Conservation (phyloP, 2,113 vertebrate species). For the Urocolius indicus region DNA sequence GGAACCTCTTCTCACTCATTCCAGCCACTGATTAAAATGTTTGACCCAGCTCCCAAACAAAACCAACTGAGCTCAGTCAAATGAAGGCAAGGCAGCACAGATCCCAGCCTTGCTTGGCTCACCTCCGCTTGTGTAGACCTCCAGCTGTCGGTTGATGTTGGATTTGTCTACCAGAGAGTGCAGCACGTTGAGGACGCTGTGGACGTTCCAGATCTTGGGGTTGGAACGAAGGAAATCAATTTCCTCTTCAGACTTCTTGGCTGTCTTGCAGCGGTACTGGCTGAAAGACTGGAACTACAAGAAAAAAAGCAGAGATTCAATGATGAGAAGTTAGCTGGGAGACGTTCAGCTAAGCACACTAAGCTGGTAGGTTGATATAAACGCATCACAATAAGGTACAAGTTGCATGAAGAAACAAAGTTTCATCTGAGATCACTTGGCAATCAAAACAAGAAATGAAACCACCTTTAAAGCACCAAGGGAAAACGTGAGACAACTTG, state of each 20-base stretch:
- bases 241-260: constrained; percentile 96
- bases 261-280: constrained; percentile 97
- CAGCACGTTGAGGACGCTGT: constrained; percentile 97
- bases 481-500: neutral
- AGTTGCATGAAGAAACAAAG: neutral
- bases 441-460: neutral
- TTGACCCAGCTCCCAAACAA: neutral
- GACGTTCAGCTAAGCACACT: neutral
- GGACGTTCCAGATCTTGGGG: constrained; percentile 99
- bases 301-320: neutral
- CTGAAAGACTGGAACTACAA: constrained; percentile 97
- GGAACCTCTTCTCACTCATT: neutral
- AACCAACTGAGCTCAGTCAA: neutral
- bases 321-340: neutral
- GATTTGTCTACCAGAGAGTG: constrained; percentile 98
- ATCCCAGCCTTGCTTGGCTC: neutral
- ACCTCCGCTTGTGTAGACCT: constrained; percentile 99
- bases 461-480: neutral
- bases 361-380: neutral
- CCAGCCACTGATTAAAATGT: neutral
- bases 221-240: constrained; percentile 97
- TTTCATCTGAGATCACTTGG: neutral
- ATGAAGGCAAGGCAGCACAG: neutral
- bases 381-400: neutral
- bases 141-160: constrained; percentile 97